These are phyloP conservation scores for Coendou prehensilis DNA, from an alignment of 2,797 vertebrate species.

Conservation along the genomic window DNA sequence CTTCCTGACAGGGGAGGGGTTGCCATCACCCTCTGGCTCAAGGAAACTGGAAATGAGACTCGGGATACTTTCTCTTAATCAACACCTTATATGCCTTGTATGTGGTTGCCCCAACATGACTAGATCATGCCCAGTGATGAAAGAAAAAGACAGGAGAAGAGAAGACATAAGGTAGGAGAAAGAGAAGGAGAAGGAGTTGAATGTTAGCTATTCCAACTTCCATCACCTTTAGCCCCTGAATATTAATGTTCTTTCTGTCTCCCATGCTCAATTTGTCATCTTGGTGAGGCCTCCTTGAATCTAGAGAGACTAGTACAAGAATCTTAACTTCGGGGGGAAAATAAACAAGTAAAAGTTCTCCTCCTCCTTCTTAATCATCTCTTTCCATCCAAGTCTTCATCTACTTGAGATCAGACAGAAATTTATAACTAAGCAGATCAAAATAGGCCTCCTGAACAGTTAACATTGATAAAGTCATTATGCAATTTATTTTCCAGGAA, in stretches of 20 bases:
- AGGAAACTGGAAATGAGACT: neutral
- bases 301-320: neutral
- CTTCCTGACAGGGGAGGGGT: neutral
- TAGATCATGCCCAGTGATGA: neutral
- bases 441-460: neutral
- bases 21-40: too few species aligned
- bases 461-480: neutral
- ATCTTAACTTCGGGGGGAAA: neutral
- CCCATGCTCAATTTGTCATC: fast-evolving
- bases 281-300: neutral
- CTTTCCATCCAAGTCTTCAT: neutral
- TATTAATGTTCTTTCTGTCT: fast-evolving
- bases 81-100: neutral
- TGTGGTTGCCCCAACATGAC: neutral
- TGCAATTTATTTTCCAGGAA: neutral
- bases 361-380: neutral
- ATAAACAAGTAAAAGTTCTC: neutral
- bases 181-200: neutral
- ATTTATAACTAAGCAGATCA: neutral
- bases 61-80: neutral
- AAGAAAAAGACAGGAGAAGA: neutral
- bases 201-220: fast-evolving
- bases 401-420: neutral
- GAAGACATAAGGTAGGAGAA: neutral
- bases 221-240: fast-evolving